Evolutionary conservation across 2,888 invertebrate genomes (phyloP).

Genomic region (Platycnemis pennipes): DNA sequence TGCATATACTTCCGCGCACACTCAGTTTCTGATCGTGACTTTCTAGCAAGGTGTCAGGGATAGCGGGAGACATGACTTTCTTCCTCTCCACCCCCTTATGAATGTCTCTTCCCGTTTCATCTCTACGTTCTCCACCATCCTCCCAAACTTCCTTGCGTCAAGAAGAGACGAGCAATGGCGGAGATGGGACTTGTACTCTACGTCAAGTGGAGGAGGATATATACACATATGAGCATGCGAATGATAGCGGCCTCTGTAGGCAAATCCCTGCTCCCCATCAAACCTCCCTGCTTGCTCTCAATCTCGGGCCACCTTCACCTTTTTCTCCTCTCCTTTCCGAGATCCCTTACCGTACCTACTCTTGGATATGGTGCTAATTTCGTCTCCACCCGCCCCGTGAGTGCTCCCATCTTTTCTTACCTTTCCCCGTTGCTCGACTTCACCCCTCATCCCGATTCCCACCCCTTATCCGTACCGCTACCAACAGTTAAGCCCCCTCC

Average conservation of each 20-base stretch:
- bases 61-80: too few relatives aligned
- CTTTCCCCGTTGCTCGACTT: neutral
- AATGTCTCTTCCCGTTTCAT: neutral
- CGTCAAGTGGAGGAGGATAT: neutral
- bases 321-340: neutral
- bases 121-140: neutral
- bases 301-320: neutral
- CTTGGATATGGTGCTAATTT: neutral
- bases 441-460: neutral
- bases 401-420: conserved; percentile 22
- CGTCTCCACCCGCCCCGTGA: neutral
- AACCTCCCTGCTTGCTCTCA: neutral
- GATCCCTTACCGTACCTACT: neutral
- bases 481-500: neutral
- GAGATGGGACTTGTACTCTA: neutral
- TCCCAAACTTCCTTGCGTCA: too few relatives aligned
- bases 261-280: neutral
- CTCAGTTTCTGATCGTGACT: neutral
- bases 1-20: neutral
- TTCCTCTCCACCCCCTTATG: neutral
- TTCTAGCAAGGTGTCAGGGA: neutral
- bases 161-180: too few relatives aligned
- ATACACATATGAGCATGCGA: neutral
- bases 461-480: neutral
- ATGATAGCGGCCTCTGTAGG: neutral